A percentile compares a stretch with the other conserved stretches of the same genome.
phyloP scores from a whole-genome alignment of 2,113 vertebrate species.

The Hypanus sabinus region DNA sequence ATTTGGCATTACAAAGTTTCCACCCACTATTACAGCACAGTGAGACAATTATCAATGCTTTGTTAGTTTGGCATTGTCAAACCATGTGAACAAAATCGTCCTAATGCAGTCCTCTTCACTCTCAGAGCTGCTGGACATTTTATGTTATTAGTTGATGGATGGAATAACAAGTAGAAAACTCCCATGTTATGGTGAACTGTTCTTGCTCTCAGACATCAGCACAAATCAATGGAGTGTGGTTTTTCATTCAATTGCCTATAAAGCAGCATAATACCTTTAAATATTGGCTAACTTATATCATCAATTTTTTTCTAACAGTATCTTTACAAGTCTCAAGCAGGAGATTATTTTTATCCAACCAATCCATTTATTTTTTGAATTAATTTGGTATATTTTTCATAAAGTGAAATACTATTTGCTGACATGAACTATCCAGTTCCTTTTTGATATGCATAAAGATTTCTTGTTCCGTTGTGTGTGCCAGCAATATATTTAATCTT shows the following conservation, averaged over 20 bases:
- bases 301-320: not conserved
- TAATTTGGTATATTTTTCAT: not conserved
- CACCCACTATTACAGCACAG: not conserved
- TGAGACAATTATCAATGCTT: not conserved
- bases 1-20: not conserved
- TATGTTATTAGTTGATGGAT: not conserved
- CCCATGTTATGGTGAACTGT: not conserved
- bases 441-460: not conserved
- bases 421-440: not conserved
- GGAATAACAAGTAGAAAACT: not conserved
- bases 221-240: not conserved
- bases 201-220: not conserved
- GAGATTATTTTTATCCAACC: not conserved
- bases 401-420: not conserved
- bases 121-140: not conserved
- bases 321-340: not conserved
- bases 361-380: not conserved
- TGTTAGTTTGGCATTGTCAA: not conserved
- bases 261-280: slow-evolving; percentile 1
- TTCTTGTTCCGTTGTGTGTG: not conserved
- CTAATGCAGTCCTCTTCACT: not conserved
- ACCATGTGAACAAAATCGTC: not conserved
- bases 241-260: not conserved
- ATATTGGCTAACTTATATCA: not conserved
- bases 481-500: not conserved